Percentiles rank a stretch among this genome's conserved stretches.
Evolutionary conservation across 2,797 vertebrate genomes (phyloP).

Genomic region (Halcyon badia): DNA sequence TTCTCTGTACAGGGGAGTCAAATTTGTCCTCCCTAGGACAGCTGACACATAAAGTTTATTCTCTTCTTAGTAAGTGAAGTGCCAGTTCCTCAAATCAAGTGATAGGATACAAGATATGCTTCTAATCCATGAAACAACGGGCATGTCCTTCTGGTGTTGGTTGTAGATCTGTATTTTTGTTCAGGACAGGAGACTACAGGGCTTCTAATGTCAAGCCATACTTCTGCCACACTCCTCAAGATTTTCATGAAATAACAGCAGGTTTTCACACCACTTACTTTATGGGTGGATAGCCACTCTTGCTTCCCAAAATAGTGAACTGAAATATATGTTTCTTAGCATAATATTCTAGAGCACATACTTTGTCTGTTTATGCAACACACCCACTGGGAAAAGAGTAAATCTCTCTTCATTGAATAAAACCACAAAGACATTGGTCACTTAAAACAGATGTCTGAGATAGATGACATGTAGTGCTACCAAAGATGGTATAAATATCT

Average conservation of each 20-base stretch:
- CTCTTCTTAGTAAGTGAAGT: background rate
- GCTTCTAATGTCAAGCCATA: background rate
- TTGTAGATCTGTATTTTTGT: background rate
- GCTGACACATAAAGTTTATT: background rate
- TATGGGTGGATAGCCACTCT: background rate
- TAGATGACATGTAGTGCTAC: background rate
- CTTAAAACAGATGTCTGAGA: background rate
- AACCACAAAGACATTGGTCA: background rate
- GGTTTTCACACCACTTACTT: background rate
- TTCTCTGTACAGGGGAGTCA: background rate
- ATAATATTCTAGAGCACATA: rapidly evolving
- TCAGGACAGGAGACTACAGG: background rate
- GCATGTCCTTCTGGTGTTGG: rapidly evolving
- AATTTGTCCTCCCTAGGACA: background rate
- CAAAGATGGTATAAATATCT: background rate
- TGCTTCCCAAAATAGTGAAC: background rate
- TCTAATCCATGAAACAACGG: background rate
- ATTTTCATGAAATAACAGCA: background rate
- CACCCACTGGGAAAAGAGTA: background rate
- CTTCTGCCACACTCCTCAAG: background rate
- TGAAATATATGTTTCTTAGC: background rate
- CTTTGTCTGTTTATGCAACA: background rate
- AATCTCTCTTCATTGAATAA: background rate
- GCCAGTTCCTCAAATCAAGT: background rate
- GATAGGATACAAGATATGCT: background rate